Base-by-base conservation (phyloP, 2,113 vertebrate species). In the Suncus etruscus region DNA sequence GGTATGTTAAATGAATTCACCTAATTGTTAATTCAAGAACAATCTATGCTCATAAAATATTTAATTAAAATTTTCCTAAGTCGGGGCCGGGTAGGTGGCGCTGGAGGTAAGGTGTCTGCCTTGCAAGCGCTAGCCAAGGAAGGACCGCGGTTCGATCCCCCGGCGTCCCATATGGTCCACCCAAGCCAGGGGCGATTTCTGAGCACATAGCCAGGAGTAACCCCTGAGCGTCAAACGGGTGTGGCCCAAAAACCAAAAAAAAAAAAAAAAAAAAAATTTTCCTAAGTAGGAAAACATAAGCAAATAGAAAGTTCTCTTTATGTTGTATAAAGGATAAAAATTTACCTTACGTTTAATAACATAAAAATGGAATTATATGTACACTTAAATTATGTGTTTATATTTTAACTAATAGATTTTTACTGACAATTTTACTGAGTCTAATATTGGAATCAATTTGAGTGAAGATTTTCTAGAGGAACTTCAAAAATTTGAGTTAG, bases 41-140 rank as follows among this genome's bases (percentile, higher is more conserved):
- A 83, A 72, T 51, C 15, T 50, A 32, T 79, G 4, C 18, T 51
- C 16, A 73, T 81, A 87, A 61, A 86, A 50, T 66, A 58, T 76
- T 91, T 92, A 86, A 75, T 74, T 80, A 51, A 77, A 86, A 74
- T 86, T 92, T 83, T 48, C 29, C 61, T 39, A 39, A 39, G 39
- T 39, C 3, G 39, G 39, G 39, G n/a, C n/a, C n/a, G n/a, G n/a
- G n/a, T n/a, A n/a, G n/a, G n/a, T n/a, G n/a, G n/a, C n/a, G n/a
- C n/a, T n/a, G n/a, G n/a, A n/a, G n/a, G n/a, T n/a, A n/a, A n/a
- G n/a, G n/a, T n/a, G n/a, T n/a, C n/a, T n/a, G n/a, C n/a, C n/a
- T n/a, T n/a, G n/a, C n/a, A n/a, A n/a, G n/a, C n/a, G n/a, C n/a
- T n/a, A n/a, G n/a, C n/a, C n/a, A n/a, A n/a, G n/a, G n/a, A n/a